Conservation (phyloP, 2,113 vertebrate species). For the Tachuris rubrigastra region DNA sequence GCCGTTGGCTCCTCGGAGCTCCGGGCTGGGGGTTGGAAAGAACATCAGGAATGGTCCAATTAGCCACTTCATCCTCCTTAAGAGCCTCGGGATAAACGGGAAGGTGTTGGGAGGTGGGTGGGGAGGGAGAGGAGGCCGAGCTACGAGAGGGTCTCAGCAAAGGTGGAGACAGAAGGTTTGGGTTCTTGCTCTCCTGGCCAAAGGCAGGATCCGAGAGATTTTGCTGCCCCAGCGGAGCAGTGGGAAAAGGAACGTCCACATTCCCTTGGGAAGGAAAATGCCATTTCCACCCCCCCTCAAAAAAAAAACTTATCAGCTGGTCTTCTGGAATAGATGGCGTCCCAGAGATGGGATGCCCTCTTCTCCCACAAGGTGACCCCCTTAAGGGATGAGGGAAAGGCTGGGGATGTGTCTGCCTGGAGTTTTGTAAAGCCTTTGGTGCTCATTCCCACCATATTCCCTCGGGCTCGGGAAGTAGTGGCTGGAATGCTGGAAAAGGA, state of each 20-base stretch:
- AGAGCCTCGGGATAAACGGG: constrained; percentile 61
- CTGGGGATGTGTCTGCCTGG: neutral
- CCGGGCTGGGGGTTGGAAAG: constrained; percentile 55
- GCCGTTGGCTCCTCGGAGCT: constrained; percentile 68
- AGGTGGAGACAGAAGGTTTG: neutral
- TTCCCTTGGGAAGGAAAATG: neutral
- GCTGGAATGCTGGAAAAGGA: no score
- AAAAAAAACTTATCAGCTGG: no score
- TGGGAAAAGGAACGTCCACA: neutral
- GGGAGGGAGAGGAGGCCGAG: neutral
- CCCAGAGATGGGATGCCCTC: neutral
- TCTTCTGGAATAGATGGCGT: neutral
- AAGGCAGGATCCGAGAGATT: neutral
- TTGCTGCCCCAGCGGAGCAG: neutral
- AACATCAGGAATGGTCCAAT: constrained; percentile 76
- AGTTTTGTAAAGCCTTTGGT: neutral
- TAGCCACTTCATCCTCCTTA: constrained; percentile 82
- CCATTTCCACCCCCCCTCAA: neutral
- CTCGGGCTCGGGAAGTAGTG: no score
- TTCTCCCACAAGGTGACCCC: neutral
- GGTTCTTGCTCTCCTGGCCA: neutral
- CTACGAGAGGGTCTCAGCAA: neutral
- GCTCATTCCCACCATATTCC: neutral
- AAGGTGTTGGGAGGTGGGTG: constrained; percentile 32
- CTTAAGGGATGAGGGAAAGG: neutral